Evolutionary conservation across 2,797 vertebrate species (phyloP).

Genomic region (Adelosebastes latens): DNA sequence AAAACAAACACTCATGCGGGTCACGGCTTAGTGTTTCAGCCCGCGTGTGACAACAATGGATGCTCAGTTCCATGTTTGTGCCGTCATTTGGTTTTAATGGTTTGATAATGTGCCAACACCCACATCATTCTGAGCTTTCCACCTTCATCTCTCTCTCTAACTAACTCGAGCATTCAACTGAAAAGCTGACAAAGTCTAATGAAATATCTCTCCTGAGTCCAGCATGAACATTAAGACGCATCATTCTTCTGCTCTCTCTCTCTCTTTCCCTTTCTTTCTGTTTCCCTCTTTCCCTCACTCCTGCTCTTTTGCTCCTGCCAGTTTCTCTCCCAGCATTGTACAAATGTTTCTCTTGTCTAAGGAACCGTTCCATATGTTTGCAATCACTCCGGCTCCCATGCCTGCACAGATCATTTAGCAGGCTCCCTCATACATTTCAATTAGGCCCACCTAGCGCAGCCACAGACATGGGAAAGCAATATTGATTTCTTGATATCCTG

Average conservation of each 20-base stretch:
- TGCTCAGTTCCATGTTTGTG: constrained; percentile 13
- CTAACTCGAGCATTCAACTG: constrained; percentile 31
- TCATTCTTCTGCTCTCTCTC: constrained; percentile 4
- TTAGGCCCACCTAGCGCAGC: constrained; percentile 74
- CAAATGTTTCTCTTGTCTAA: constrained; percentile 81
- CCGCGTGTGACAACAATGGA: constrained; percentile 29
- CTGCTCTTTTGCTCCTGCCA: constrained; percentile 36
- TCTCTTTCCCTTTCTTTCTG: not conserved
- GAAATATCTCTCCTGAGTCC: constrained; percentile 29
- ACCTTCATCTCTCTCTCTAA: constrained; percentile 15
- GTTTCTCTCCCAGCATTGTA: constrained; percentile 62
- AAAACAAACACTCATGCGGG: not conserved
- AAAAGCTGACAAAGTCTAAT: constrained; percentile 45
- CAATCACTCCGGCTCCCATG: constrained; percentile 74
- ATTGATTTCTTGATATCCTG: constrained; percentile 79
- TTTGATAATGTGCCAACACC: constrained; percentile 44
- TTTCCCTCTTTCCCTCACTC: constrained; percentile 6
- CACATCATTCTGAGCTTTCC: constrained; percentile 15
- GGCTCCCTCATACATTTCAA: constrained; percentile 81
- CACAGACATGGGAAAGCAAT: constrained; percentile 70
- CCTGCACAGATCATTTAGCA: constrained; percentile 80
- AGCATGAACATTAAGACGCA: constrained; percentile 30
- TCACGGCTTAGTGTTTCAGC: constrained; percentile 15
- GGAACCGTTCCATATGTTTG: constrained; percentile 81
- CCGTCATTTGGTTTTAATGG: constrained; percentile 59